Percentiles rank a stretch among this genome's conserved stretches.
phyloP scores from a whole-genome alignment of 2,797 vertebrate species.

The Danio jaintianensis region DNA sequence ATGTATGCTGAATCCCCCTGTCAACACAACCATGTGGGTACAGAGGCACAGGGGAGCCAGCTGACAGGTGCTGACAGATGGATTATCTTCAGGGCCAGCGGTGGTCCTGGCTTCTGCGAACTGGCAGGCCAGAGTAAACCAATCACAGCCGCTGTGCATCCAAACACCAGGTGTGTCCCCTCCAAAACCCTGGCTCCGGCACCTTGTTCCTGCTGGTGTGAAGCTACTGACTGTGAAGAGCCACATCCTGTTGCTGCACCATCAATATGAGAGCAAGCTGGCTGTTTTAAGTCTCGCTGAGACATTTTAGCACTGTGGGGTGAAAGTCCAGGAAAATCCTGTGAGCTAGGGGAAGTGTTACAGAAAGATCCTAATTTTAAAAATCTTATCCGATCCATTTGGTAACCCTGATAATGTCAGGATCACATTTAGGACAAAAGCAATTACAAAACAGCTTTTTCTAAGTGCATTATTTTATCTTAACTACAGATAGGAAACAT shows the following conservation, averaged over 20 bases:
- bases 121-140: conserved; percentile 29
- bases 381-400: no score
- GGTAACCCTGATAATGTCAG: no score
- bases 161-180: conserved; percentile 45
- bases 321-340: background rate
- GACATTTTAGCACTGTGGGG: conserved; percentile 2
- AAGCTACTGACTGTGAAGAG: conserved; percentile 35
- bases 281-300: conserved; percentile 9
- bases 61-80: conserved; percentile 75
- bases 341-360: background rate
- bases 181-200: conserved; percentile 26
- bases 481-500: no score
- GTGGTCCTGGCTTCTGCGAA: conserved; percentile 63
- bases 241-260: conserved; percentile 19
- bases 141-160: conserved; percentile 40
- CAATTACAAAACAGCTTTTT: no score
- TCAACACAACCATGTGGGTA: conserved; percentile 65
- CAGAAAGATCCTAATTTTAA: no score
- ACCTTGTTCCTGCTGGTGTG: conserved; percentile 31
- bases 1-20: conserved; percentile 59
- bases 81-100: conserved; percentile 72
- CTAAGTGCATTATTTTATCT: no score
- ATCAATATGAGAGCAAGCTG: conserved; percentile 23
- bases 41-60: conserved; percentile 64
- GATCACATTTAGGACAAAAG: no score